These are phyloP conservation scores for Cichladusa arquata DNA, from an alignment of 2,113 vertebrate genomes.

Conservation along the genomic window DNA sequence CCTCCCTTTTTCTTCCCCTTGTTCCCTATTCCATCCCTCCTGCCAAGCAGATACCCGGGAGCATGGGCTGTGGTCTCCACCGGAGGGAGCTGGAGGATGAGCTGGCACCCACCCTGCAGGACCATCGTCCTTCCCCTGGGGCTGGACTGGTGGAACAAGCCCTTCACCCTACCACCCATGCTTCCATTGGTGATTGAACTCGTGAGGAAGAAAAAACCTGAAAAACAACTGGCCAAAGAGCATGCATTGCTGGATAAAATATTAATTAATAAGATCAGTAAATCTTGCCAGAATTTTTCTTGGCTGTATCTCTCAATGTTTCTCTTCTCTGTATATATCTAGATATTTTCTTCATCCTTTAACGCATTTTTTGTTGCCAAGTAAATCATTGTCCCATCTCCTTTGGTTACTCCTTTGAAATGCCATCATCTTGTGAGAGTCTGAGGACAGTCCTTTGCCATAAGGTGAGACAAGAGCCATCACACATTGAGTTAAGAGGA, in stretches of 20 bases:
- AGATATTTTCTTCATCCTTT: background rate
- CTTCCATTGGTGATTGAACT: background rate
- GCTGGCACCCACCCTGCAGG: background rate
- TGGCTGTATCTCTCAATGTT: background rate
- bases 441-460: background rate
- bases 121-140: accelerated
- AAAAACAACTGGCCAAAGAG: background rate
- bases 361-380: background rate
- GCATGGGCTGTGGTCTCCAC: background rate
- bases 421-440: background rate
- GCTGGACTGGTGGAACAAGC: background rate
- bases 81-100: background rate
- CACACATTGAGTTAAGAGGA: background rate
- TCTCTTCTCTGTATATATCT: background rate
- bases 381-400: background rate
- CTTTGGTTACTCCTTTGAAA: background rate
- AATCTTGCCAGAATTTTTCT: background rate
- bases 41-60: accelerated
- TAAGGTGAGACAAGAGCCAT: background rate
- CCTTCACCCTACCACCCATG: accelerated
- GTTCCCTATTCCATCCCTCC: background rate
- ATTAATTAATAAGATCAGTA: background rate
- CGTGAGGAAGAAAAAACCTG: background rate
- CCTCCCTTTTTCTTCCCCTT: background rate
- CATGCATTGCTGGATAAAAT: background rate